These are phyloP conservation scores for Aradophagus sp. DNA, from an alignment of 1,140 invertebrate genomes.

Conservation along the genomic window DNA sequence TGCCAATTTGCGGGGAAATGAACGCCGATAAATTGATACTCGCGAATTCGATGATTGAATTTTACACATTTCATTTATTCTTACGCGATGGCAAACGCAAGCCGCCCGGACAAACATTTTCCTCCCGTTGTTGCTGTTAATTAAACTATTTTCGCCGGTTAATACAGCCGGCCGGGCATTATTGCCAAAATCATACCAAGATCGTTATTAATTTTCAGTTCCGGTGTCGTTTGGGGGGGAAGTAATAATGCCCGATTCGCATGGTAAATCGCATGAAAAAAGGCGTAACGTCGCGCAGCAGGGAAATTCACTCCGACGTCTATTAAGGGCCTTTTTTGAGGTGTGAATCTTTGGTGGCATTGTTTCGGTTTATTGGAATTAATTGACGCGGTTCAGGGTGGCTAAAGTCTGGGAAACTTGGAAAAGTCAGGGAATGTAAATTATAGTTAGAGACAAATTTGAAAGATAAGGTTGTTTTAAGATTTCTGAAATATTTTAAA, in stretches of 20 bases:
- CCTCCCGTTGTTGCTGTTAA: conserved; percentile 42
- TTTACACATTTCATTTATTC: conserved; percentile 50
- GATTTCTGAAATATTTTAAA: too few species aligned
- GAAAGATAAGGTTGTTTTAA: too few species aligned
- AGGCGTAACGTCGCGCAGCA: too few species aligned
- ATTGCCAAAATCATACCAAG: conserved; percentile 26
- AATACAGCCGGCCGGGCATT: conserved; percentile 20
- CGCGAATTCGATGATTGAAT: conserved; percentile 41
- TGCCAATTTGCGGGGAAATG: conserved; percentile 45
- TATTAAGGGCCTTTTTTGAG: too few species aligned
- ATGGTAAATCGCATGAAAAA: neutral
- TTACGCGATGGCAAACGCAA: conserved; percentile 10
- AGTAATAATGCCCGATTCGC: neutral
- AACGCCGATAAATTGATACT: conserved; percentile 46
- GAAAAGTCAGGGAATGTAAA: too few species aligned
- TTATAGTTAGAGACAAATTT: too few species aligned
- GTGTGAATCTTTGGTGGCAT: too few species aligned
- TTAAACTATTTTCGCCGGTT: conserved; percentile 37
- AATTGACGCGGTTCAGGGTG: too few species aligned
- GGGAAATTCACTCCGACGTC: too few species aligned
- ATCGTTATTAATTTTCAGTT: conserved; percentile 27
- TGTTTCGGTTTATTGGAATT: too few species aligned
- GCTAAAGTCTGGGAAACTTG: too few species aligned
- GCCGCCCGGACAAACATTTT: conserved; percentile 46
- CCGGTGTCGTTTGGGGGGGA: too few species aligned